Conservation (phyloP, 2,888 invertebrate species). For the Drosophila tripunctata region DNA sequence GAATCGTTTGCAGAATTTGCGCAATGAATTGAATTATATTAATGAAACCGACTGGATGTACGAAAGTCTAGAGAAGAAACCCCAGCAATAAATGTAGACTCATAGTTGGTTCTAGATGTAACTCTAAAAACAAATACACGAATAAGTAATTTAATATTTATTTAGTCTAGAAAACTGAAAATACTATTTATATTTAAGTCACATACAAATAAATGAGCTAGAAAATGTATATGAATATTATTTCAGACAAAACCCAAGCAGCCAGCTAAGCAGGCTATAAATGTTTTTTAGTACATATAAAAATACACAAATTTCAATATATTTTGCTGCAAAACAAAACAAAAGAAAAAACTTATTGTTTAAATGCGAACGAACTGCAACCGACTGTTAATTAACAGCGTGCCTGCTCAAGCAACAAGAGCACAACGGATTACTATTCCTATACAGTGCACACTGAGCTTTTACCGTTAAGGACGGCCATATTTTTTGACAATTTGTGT, state of each 20-base stretch:
- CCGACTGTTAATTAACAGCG: background rate
- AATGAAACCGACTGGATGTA: conserved; percentile 93
- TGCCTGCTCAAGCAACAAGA: background rate
- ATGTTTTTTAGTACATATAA: too few species aligned
- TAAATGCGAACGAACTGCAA: background rate
- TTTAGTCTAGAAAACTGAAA: background rate
- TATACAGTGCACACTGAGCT: conserved; percentile 9
- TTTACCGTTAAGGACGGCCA: conserved; percentile 50
- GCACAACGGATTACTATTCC: background rate
- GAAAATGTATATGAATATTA: too few species aligned
- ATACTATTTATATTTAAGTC: too few species aligned
- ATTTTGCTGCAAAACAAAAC: background rate
- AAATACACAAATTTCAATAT: background rate
- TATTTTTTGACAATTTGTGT: conserved; percentile 26
- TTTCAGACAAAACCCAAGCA: too few species aligned
- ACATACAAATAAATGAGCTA: too few species aligned
- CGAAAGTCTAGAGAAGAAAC: conserved; percentile 87
- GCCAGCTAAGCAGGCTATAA: background rate
- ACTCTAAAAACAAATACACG: too few species aligned
- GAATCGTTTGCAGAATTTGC: conserved; percentile 88
- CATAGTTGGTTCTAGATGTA: background rate
- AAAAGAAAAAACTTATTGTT: background rate
- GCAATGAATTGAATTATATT: conserved; percentile 91
- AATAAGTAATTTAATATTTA: background rate
- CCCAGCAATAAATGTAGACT: conserved; percentile 47